These are phyloP conservation scores for Noctilio leporinus DNA, from an alignment of 2,113 vertebrate species.

Conservation along the genomic window DNA sequence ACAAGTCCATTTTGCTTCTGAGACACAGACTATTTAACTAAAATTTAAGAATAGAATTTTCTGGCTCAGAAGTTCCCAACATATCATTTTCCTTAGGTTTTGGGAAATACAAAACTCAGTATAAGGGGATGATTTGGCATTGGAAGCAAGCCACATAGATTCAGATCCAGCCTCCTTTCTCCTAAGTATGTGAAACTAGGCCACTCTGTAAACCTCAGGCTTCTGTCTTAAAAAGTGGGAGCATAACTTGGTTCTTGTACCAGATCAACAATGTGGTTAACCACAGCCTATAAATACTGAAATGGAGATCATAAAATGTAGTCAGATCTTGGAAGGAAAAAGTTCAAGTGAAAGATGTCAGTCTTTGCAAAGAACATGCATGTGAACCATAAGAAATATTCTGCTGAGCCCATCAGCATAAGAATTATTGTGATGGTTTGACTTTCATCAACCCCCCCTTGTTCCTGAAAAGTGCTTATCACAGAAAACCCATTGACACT, in stretches of 20 bases:
- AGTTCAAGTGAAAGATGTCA: background rate
- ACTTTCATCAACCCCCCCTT: background rate
- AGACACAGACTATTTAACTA: no score
- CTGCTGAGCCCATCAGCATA: accelerated
- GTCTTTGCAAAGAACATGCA: background rate
- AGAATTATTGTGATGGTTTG: background rate
- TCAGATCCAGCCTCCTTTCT: background rate
- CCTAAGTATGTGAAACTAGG: background rate
- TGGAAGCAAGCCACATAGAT: background rate
- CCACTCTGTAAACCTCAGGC: accelerated
- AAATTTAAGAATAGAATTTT: background rate
- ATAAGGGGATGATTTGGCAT: background rate
- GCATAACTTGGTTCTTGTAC: background rate
- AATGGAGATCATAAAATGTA: background rate
- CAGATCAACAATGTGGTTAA: accelerated
- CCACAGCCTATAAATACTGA: background rate
- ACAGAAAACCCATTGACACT: background rate
- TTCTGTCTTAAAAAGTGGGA: background rate
- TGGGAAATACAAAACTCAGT: accelerated
- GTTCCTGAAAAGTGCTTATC: background rate
- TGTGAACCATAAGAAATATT: background rate
- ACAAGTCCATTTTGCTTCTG: background rate
- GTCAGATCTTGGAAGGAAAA: background rate
- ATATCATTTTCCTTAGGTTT: background rate
- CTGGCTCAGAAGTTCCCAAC: background rate